These are phyloP conservation scores for Tetrapedia diversipes DNA, from an alignment of 2,888 invertebrate species.

Conservation along the genomic window DNA sequence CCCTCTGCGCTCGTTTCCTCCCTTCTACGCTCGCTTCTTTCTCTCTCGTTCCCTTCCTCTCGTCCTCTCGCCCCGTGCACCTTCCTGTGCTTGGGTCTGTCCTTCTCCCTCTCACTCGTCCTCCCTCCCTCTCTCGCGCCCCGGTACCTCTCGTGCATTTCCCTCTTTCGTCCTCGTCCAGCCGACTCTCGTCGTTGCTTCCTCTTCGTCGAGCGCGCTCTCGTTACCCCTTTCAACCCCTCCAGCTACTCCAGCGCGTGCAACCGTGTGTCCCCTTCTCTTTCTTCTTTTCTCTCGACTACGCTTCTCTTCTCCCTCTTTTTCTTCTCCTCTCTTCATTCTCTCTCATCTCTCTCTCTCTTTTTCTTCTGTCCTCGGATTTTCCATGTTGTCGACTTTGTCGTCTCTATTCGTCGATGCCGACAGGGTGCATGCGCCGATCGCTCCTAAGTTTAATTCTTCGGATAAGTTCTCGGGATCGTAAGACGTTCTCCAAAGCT, in stretches of 20 bases:
- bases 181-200: conserved; percentile 3
- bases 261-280: conserved; percentile 49
- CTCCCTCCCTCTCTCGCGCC: neutral
- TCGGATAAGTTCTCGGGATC: conserved; percentile 55
- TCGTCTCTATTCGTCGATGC: conserved; percentile 57
- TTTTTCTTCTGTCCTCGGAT: conserved; percentile 42
- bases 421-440: conserved; percentile 69
- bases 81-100: conserved; percentile 19
- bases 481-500: conserved; percentile 27
- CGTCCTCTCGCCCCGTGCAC: conserved; percentile 21
- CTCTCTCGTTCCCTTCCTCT: conserved; percentile 47
- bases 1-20: conserved; percentile 44
- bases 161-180: conserved; percentile 53
- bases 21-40: conserved; percentile 30
- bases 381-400: conserved; percentile 48
- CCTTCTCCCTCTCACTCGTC: conserved; percentile 32
- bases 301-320: conserved; percentile 24
- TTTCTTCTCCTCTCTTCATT: conserved; percentile 7
- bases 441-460: conserved; percentile 67
- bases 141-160: conserved; percentile 60
- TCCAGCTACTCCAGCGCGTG: conserved; percentile 54
- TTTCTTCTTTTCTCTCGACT: conserved; percentile 18
- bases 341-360: conserved; percentile 3
- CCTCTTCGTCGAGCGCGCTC: conserved; percentile 45
- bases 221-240: conserved; percentile 55